Conservation (phyloP, 2,113 vertebrate genomes). For the Pedetes capensis region DNA sequence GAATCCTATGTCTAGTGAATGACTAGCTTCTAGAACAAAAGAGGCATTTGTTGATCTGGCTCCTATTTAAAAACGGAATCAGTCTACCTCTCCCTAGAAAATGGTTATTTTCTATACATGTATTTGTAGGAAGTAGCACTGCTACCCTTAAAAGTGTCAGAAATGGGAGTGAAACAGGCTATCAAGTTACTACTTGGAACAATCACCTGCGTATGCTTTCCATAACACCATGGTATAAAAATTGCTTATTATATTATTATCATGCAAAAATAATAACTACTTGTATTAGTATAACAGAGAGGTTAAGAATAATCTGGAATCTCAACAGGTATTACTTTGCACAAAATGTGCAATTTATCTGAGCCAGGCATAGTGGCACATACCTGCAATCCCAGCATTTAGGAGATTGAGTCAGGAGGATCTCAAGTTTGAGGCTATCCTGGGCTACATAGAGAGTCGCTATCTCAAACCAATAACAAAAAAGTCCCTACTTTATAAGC, state of each 20-base stretch:
- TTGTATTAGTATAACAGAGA: neutral
- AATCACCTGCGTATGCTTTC: neutral
- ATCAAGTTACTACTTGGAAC: neutral
- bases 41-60: neutral
- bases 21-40: neutral
- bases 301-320: neutral
- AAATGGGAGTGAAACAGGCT: neutral
- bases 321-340: neutral
- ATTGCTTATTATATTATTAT: neutral
- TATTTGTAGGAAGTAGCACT: neutral
- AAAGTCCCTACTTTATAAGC: neutral
- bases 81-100: neutral
- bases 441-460: neutral
- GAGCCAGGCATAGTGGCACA: neutral
- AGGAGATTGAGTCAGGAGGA: neutral
- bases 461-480: neutral
- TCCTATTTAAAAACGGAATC: neutral
- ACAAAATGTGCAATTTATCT: neutral
- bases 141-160: slow-evolving; percentile 2
- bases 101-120: neutral
- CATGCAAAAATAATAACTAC: neutral
- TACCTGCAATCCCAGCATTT: neutral
- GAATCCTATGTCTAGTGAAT: neutral
- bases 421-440: neutral
- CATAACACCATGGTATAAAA: neutral